Evolutionary conservation across 2,797 vertebrate species (phyloP).

Genomic region (Naso thynnoides): DNA sequence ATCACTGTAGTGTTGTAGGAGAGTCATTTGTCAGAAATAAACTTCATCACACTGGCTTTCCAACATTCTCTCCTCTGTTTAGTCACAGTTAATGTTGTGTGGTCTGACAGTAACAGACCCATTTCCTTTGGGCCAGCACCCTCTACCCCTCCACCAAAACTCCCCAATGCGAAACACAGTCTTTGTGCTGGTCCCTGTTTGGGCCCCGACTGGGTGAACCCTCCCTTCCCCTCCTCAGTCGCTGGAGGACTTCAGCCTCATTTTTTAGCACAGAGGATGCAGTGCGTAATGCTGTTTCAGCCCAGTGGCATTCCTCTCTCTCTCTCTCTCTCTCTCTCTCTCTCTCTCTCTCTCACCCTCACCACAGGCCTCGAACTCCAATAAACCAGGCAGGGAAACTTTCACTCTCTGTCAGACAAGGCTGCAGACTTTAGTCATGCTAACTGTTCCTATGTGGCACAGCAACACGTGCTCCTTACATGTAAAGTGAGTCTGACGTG

Average conservation of each 20-base stretch:
- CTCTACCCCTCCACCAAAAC: not conserved
- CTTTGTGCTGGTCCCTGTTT: conserved; percentile 45
- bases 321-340: conserved; percentile 39
- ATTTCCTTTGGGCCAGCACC: conserved; percentile 35
- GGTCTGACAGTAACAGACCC: conserved; percentile 30
- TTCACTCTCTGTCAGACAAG: conserved; percentile 41
- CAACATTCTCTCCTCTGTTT: conserved; percentile 10
- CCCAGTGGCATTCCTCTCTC: conserved; percentile 63
- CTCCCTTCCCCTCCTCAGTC: conserved; percentile 50
- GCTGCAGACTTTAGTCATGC: not conserved
- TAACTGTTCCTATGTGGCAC: conserved; percentile 7
- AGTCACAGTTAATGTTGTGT: conserved; percentile 26
- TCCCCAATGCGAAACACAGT: conserved; percentile 16
- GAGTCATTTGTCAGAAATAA: conserved; percentile 14
- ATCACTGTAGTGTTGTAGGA: not conserved
- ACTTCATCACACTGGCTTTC: not conserved
- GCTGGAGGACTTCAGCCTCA: conserved; percentile 37
- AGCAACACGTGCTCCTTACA: conserved; percentile 1
- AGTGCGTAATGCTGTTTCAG: conserved; percentile 64
- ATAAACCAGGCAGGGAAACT: conserved; percentile 32
- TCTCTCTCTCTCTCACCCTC: conserved; percentile 34
- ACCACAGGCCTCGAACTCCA: conserved; percentile 43
- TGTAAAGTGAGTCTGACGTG: conserved; percentile 3
- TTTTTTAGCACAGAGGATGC: conserved; percentile 57
- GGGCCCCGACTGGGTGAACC: conserved; percentile 41